Percentiles rank a stretch among this genome's conserved stretches.
Conservation (phyloP, 2,797 vertebrate genomes). For the Onychomys torridus region DNA sequence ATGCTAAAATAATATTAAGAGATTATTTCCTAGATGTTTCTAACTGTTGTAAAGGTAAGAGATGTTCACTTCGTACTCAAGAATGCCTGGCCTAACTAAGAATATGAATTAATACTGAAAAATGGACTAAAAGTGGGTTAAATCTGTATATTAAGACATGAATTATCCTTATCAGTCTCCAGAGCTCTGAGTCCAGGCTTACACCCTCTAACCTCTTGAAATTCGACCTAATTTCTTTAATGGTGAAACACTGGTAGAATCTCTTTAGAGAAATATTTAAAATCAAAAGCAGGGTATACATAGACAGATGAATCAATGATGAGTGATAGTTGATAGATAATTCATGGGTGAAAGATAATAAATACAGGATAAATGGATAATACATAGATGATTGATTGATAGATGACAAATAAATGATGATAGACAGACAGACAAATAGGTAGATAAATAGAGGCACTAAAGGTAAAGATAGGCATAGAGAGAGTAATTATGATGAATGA, state of each 20-base stretch:
- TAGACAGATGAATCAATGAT: not conserved
- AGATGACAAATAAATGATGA: not conserved
- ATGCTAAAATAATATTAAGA: constrained; percentile 20
- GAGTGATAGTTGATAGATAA: not conserved
- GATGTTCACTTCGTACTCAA: not conserved
- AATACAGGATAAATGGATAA: not conserved
- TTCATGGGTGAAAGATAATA: not conserved
- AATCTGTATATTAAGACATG: not conserved
- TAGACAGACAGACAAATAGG: not conserved
- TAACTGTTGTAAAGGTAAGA: not conserved
- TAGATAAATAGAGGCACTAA: not conserved
- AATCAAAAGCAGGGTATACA: not conserved
- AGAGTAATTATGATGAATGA: not conserved
- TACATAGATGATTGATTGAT: not conserved
- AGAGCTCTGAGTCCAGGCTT: not conserved
- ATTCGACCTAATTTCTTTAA: not conserved
- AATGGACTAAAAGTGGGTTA: not conserved
- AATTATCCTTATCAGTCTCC: not conserved
- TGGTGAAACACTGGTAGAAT: not conserved
- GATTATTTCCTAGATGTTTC: not conserved
- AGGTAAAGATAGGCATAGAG: not conserved
- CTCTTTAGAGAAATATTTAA: not conserved
- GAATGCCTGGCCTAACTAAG: not conserved
- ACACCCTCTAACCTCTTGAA: accelerated
- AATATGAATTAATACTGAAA: not conserved